Evolutionary conservation across 2,113 vertebrate genomes (phyloP).

Genomic region (Ginglymostoma cirratum): DNA sequence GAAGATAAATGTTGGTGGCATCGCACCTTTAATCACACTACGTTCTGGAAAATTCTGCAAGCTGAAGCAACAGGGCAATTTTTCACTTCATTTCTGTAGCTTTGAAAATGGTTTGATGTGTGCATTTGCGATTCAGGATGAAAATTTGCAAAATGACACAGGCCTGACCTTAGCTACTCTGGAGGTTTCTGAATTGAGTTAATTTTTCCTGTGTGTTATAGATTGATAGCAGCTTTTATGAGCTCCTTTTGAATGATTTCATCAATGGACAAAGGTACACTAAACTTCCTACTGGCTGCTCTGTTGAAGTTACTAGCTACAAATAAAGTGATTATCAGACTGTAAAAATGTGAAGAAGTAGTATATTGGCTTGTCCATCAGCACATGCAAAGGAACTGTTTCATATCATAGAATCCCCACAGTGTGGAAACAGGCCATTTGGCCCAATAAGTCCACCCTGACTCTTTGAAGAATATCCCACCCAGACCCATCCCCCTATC

Average conservation of each 20-base stretch:
- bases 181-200: neutral
- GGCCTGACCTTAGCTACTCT: neutral
- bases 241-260: neutral
- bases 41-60: neutral
- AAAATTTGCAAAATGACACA: neutral
- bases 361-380: neutral
- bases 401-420: neutral
- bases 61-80: neutral
- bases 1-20: neutral
- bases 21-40: neutral
- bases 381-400: neutral
- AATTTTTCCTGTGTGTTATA: neutral
- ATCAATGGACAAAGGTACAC: neutral
- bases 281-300: neutral
- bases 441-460: no score
- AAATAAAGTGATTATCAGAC: neutral
- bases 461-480: no score
- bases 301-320: neutral
- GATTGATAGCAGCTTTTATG: neutral
- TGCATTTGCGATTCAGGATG: neutral
- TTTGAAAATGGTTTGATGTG: slow-evolving; percentile 6
- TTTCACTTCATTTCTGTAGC: neutral
- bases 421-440: no score
- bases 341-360: neutral
- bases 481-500: no score